Conservation (phyloP, 2,113 vertebrate genomes). For the Mastomys natalensis region DNA sequence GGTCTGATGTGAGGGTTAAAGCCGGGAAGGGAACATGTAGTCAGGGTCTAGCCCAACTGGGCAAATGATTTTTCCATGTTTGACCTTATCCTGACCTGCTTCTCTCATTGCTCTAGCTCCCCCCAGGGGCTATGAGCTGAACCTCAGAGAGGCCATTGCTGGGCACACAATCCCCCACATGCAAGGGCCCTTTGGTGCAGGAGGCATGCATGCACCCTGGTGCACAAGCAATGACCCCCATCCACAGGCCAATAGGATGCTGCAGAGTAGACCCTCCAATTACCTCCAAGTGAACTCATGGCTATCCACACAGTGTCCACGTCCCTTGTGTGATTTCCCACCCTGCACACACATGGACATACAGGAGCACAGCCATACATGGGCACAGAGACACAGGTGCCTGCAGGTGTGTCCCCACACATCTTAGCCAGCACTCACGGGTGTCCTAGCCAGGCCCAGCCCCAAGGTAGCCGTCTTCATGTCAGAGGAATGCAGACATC, state of each 20-base stretch:
- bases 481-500: constrained; percentile 77
- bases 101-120: not conserved
- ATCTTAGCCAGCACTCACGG: constrained; percentile 46
- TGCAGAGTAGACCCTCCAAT: not conserved
- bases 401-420: constrained; percentile 41
- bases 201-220: not conserved
- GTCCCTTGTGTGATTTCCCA: not conserved
- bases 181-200: not conserved
- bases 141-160: not conserved
- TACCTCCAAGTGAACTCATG: not conserved
- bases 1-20: not conserved
- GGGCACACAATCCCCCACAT: not conserved
- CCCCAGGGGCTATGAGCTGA: not conserved
- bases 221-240: no score
- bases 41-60: not conserved
- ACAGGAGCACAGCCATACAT: not conserved
- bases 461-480: constrained; percentile 71
- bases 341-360: not conserved
- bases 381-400: constrained; percentile 42
- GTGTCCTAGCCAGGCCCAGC: constrained; percentile 45
- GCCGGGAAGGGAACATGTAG: not conserved
- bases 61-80: not conserved
- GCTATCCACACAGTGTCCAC: not conserved
- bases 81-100: not conserved
- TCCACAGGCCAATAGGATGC: not conserved